Evolutionary conservation across 2,113 vertebrate species (phyloP).

Genomic region (Sapayoa aenigma): DNA sequence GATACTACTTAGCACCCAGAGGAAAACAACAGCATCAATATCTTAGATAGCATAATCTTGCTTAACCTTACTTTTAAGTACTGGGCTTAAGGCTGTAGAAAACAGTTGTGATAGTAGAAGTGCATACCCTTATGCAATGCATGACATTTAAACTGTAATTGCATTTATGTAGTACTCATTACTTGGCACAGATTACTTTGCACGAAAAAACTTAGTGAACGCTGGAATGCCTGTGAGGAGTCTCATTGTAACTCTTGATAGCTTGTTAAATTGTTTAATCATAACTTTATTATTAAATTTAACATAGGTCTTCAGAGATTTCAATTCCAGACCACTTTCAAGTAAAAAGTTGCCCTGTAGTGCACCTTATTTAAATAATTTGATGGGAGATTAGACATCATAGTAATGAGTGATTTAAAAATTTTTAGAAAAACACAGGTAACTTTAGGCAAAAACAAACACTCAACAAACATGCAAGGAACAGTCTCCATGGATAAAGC

Average conservation of each 20-base stretch:
- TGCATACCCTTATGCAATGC: not conserved
- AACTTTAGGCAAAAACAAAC: not conserved
- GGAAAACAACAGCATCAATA: not conserved
- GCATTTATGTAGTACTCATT: not conserved
- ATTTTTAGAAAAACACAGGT: not conserved
- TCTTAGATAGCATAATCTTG: not conserved
- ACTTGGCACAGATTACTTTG: not conserved
- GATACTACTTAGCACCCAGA: not conserved
- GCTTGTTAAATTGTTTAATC: not conserved
- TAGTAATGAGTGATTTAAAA: not conserved
- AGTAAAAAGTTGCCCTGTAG: not conserved
- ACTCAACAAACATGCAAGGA: not conserved
- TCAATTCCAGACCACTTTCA: not conserved
- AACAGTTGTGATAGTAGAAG: not conserved
- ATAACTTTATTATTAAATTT: not conserved
- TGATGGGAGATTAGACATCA: not conserved
- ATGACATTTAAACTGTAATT: not conserved
- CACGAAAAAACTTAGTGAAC: not conserved
- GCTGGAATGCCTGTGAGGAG: not conserved
- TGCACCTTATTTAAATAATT: not conserved
- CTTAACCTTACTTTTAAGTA: conserved; percentile 14
- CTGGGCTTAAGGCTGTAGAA: not conserved
- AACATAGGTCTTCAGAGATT: not conserved
- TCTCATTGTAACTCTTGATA: not conserved
- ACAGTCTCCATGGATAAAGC: not conserved